Conservation (phyloP, 1,140 invertebrate species). For the Subanguina moxae region DNA sequence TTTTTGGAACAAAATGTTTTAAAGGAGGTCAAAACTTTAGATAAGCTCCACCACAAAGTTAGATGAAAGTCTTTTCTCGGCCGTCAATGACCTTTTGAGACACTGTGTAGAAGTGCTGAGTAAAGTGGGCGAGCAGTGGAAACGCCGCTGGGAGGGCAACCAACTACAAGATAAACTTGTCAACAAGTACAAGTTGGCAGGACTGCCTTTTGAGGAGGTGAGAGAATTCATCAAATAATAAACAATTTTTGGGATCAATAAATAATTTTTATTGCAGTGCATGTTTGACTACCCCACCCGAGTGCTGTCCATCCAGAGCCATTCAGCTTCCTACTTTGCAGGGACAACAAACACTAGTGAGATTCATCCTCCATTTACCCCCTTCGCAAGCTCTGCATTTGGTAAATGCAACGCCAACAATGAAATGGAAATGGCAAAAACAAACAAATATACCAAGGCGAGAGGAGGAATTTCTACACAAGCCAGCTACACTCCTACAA, state of each 20-base stretch:
- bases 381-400: neutral
- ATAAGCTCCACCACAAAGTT: too few relatives aligned
- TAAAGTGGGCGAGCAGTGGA: neutral
- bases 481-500: too few relatives aligned
- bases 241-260: neutral
- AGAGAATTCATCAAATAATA: neutral
- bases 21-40: too few relatives aligned
- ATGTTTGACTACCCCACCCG: too few relatives aligned
- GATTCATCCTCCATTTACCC: neutral
- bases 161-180: neutral
- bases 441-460: too few relatives aligned
- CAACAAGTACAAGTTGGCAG: neutral
- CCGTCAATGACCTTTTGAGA: neutral
- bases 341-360: neutral
- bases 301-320: too few relatives aligned
- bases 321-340: too few relatives aligned
- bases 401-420: neutral
- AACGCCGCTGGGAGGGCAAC: neutral
- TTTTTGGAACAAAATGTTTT: too few relatives aligned
- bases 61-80: neutral
- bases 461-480: too few relatives aligned
- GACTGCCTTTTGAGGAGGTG: neutral
- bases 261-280: neutral
- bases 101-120: neutral
- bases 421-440: too few relatives aligned